phyloP scores from a whole-genome alignment of 2,797 vertebrate genomes.

The Allobates femoralis region DNA sequence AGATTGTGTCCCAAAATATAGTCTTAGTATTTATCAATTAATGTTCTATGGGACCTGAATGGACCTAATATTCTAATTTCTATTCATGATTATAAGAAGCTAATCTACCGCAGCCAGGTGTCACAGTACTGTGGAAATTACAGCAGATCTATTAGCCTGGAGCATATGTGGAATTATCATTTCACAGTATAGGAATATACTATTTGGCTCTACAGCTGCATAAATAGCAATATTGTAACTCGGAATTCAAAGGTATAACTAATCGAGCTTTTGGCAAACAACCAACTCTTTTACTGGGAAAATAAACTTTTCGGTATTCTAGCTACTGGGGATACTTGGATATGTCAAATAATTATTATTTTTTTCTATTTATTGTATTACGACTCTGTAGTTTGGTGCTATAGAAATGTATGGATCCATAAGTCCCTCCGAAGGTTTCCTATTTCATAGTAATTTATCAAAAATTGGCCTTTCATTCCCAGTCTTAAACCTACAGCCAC shows the following conservation, averaged over 20 bases:
- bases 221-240: conserved; percentile 5
- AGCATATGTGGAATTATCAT: conserved; percentile 11
- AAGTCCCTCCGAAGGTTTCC: too few relatives aligned
- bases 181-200: conserved; percentile 11
- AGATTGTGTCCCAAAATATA: not conserved
- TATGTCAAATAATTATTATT: not conserved
- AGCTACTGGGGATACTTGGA: not conserved
- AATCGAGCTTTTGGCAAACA: not conserved
- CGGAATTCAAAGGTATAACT: not conserved
- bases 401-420: too few relatives aligned
- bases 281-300: not conserved
- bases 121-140: not conserved
- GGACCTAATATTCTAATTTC: not conserved
- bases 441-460: too few relatives aligned
- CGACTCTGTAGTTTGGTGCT: too few relatives aligned
- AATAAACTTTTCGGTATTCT: not conserved
- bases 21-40: not conserved
- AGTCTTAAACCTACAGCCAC: too few relatives aligned
- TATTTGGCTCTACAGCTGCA: not conserved
- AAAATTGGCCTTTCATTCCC: too few relatives aligned
- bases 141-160: not conserved
- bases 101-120: conserved; percentile 25
- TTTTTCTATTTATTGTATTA: not conserved
- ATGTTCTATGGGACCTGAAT: conserved; percentile 6
- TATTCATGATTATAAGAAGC: conserved; percentile 16